Percentiles rank a stretch among this genome's conserved stretches.
Evolutionary conservation across 2,888 invertebrate species (phyloP).

Genomic region (Caenorhabditis uteleia): DNA sequence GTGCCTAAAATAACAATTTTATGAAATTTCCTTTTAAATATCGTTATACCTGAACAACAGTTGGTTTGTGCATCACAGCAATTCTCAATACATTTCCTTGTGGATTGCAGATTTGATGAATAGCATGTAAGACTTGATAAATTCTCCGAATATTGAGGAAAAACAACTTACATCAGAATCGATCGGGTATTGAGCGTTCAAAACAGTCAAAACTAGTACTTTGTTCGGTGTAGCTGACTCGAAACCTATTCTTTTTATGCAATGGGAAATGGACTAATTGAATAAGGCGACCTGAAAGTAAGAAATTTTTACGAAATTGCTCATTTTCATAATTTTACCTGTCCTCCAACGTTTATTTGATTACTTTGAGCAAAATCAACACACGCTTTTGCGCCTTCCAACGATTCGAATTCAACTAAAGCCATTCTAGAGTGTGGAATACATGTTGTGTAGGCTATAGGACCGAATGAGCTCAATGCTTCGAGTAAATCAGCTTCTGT

Average conservation of each 20-base stretch:
- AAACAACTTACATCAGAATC: conserved; percentile 78
- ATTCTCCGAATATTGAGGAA: too few relatives aligned
- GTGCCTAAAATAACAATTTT: too few relatives aligned
- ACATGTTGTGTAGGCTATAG: conserved; percentile 68
- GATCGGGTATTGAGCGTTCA: conserved; percentile 97
- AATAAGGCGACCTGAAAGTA: conserved; percentile 69
- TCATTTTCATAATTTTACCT: conserved; percentile 38
- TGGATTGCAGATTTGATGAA: conserved; percentile 93
- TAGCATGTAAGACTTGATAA: conserved; percentile 77
- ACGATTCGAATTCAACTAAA: conserved; percentile 64
- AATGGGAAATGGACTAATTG: conserved; percentile 70
- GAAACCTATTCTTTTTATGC: conserved; percentile 60
- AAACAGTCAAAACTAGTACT: conserved; percentile 93
- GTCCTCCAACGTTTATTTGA: conserved; percentile 71
- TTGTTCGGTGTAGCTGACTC: conserved; percentile 84
- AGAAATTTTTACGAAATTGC: background rate
- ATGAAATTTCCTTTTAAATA: too few relatives aligned
- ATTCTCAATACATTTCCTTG: conserved; percentile 94
- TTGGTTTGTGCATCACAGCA: conserved; percentile 77
- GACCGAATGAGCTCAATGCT: conserved; percentile 72
- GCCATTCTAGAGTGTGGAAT: conserved; percentile 65
- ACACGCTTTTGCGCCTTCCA: conserved; percentile 63
- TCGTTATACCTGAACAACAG: conserved; percentile 51
- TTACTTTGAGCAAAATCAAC: conserved; percentile 58
- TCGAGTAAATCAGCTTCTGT: conserved; percentile 72